Conservation (phyloP, 2,888 invertebrate genomes). For the Volucella inanis region DNA sequence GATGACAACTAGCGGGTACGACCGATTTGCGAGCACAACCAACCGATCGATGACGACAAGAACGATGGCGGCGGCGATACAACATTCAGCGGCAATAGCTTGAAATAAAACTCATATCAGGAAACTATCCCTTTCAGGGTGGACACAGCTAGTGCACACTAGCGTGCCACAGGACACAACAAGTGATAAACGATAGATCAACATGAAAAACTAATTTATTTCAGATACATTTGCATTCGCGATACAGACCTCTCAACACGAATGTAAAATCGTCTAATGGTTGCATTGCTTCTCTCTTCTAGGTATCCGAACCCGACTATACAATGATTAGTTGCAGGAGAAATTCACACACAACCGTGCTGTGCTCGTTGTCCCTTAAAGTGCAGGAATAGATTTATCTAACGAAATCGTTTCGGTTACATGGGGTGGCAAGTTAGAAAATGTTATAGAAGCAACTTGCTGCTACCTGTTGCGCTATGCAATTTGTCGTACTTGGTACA, state of each 20-base stretch:
- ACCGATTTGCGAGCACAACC: background rate
- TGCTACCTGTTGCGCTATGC: constrained; percentile 71
- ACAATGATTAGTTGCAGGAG: constrained; percentile 60
- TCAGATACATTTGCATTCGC: constrained; percentile 74
- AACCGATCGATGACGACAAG: background rate
- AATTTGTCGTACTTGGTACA: constrained; percentile 60
- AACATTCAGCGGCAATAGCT: constrained; percentile 11
- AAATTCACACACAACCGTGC: constrained; percentile 16
- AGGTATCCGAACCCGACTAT: too few relatives aligned
- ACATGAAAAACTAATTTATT: constrained; percentile 83
- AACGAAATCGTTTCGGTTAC: constrained; percentile 43
- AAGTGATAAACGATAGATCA: constrained; percentile 81
- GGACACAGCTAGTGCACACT: constrained; percentile 48
- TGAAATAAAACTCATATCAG: constrained; percentile 46
- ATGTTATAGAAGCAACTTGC: constrained; percentile 32
- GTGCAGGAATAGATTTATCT: constrained; percentile 68
- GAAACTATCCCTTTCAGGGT: constrained; percentile 73
- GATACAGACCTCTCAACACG: constrained; percentile 73
- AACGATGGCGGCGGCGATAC: constrained; percentile 14
- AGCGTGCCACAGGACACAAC: constrained; percentile 74
- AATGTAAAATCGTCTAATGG: constrained; percentile 72
- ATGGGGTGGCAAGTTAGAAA: constrained; percentile 64
- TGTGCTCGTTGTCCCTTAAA: constrained; percentile 57
- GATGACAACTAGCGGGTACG: background rate
- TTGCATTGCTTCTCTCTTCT: constrained; percentile 35